A percentile compares a stretch with the other conserved stretches of the same genome.
phyloP scores from a whole-genome alignment of 2,888 invertebrate genomes.

The Hecatera dysodea region DNA sequence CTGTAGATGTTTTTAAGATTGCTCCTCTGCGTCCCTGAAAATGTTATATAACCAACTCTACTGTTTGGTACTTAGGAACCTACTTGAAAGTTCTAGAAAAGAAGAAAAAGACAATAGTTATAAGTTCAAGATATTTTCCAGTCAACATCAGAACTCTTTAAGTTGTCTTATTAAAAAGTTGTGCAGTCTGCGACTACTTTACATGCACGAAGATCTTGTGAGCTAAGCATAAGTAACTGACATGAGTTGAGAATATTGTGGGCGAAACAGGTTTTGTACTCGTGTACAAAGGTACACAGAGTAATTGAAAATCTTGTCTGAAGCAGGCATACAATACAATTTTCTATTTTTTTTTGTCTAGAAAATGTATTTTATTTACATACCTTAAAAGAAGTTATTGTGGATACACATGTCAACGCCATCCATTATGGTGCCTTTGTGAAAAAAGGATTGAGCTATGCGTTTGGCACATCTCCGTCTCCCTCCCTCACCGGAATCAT shows the following conservation, averaged over 20 bases:
- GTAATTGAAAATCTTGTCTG: slow-evolving; percentile 20
- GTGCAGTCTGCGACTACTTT: slow-evolving; percentile 11
- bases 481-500: too few relatives aligned
- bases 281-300: neutral
- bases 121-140: neutral
- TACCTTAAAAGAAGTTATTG: too few relatives aligned
- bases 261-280: neutral
- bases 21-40: too few relatives aligned
- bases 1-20: neutral
- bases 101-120: neutral
- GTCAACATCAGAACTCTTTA: slow-evolving; percentile 24
- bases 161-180: slow-evolving; percentile 39
- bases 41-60: too few relatives aligned
- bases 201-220: slow-evolving; percentile 8
- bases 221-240: neutral
- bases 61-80: too few relatives aligned
- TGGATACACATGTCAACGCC: too few relatives aligned
- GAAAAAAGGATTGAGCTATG: too few relatives aligned
- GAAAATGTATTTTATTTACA: neutral
- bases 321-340: neutral
- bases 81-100: neutral
- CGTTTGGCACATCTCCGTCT: too few relatives aligned
- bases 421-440: neutral
- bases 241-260: neutral
- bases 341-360: neutral